Conservation (phyloP, 2,113 vertebrate genomes). For the Catharus fuscescens region DNA sequence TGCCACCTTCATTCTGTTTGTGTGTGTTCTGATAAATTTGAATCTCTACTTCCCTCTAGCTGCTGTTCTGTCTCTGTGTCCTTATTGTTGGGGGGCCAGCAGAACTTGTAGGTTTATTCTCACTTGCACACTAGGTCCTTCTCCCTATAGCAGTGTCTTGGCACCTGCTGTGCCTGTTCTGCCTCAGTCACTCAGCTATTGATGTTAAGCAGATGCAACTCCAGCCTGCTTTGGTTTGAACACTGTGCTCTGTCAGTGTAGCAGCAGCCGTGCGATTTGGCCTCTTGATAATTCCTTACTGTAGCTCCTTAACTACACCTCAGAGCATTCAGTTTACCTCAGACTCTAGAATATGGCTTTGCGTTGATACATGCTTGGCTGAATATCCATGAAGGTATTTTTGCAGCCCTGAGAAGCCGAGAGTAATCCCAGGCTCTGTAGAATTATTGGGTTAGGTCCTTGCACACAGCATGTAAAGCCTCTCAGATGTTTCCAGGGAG, state of each 20-base stretch:
- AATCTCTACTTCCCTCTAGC: constrained; percentile 64
- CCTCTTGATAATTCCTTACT: not conserved
- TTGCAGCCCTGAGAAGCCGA: not conserved
- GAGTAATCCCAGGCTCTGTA: not conserved
- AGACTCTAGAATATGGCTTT: not conserved
- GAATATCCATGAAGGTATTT: not conserved
- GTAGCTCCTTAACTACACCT: not conserved
- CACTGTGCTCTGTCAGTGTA: accelerated
- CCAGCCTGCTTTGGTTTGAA: not conserved
- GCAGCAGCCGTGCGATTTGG: not conserved
- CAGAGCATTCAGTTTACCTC: not conserved
- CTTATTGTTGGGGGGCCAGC: not conserved
- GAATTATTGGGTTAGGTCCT: not conserved
- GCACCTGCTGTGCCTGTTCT: not conserved
- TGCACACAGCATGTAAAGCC: not conserved
- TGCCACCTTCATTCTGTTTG: not conserved
- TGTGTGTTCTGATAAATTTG: constrained; percentile 1
- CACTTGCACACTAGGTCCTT: not conserved
- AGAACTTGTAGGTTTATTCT: not conserved
- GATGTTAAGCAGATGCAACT: not conserved
- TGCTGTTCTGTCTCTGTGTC: not conserved
- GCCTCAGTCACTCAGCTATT: not conserved
- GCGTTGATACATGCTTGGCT: not conserved
- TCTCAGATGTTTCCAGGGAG: not conserved
- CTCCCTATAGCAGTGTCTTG: not conserved